Base-by-base conservation (phyloP, 30 jellyfish, hydroid and myxozoan genomes). In the Rhopilema esculentum region DNA sequence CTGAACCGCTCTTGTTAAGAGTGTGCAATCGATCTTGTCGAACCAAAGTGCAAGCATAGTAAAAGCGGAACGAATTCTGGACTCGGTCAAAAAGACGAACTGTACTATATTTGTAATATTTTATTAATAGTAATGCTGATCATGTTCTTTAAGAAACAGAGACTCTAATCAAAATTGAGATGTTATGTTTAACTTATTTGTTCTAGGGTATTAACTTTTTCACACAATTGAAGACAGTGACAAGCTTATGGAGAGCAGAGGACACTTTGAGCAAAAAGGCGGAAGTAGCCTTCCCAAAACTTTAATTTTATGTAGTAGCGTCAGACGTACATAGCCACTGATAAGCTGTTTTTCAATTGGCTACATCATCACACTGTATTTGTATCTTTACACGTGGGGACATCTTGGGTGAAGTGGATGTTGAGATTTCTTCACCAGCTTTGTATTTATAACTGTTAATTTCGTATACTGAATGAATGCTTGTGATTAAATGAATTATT, bases 221-320 rank as follows among this genome's bases (percentile, higher is more conserved):
- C 95, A 90, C 99, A 1, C 97, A 95, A 86, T 31, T 97, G 88
- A 95, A 95, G 74, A 95, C 99, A 19, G 97, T 95, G 30, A 95
- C 99, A 52, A 90, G 98, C 73, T 79, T 95, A 80, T 95, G 99
- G 99, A 91, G 99, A 21, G 92, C 83, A 33, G 98, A 95, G 29
- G 99, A 95, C 79, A 97, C 97, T 7, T 50, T 92, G 63, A 92
- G 95, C 87, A 71, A 83, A 49, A 95, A 89, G 64, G 99, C 99
- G 49, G 98, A 95, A 31, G 97, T 95, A 53, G 73, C 97, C 24
- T 83, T 95, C 77, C 99, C 99, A 18, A 95, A 77, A 53, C 49
- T 75, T 49, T 69, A 83, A 66, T 62, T 4, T 30, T 40, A 2
- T 40, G 9, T 12, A 40, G 12, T 40, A 6, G 57, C 57, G 12